phyloP scores from a whole-genome alignment of 2,113 vertebrate species.

The Cathartes aura region DNA sequence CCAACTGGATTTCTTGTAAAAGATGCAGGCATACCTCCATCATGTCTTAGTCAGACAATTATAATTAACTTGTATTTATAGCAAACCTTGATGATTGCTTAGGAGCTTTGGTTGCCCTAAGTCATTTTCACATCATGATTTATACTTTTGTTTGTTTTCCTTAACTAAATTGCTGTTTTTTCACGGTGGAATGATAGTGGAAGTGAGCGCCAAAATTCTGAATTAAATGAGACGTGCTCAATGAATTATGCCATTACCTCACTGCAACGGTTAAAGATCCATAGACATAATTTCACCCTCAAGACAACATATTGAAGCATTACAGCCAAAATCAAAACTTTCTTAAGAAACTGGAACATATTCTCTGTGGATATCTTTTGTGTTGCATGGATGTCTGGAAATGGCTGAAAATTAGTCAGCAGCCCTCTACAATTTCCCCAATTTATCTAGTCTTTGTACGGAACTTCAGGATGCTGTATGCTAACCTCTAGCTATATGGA shows the following conservation, averaged over 20 bases:
- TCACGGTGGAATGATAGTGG: not conserved
- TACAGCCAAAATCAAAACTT: not conserved
- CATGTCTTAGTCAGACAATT: not conserved
- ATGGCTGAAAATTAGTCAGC: not conserved
- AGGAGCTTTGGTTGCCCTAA: not conserved
- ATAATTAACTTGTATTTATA: not conserved
- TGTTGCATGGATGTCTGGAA: not conserved
- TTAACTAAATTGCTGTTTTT: not conserved
- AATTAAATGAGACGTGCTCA: not conserved
- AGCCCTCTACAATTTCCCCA: not conserved
- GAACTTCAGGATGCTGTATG: not conserved
- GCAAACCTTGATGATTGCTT: not conserved
- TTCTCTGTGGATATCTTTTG: not conserved
- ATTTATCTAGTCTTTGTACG: rapidly evolving
- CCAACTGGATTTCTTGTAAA: not conserved
- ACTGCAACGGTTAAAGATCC: not conserved
- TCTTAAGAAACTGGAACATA: not conserved
- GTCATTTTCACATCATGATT: not conserved
- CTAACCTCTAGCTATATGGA: not conserved
- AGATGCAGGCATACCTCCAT: not conserved
- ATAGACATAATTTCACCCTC: not conserved
- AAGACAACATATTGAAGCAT: not conserved
- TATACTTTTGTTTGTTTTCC: not conserved
- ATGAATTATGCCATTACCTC: not conserved
- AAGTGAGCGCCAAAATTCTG: not conserved